Evolutionary conservation across 92 coral and sea anemone genomes (phyloP).

Genomic region (Phymanthus crucifer): DNA sequence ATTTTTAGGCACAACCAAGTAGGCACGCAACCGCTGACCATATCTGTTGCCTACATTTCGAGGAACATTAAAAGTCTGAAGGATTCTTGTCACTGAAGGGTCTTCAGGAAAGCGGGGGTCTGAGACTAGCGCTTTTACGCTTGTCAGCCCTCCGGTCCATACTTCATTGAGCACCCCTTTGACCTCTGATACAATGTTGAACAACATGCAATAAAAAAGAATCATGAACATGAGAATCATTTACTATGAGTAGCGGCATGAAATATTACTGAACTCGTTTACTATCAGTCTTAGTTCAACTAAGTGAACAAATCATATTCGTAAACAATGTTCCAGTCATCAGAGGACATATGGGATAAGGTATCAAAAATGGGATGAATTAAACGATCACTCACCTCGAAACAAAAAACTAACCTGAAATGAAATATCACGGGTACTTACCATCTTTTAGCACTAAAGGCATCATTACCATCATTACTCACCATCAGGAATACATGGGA

Average conservation of each 20-base stretch:
- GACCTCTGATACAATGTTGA: neutral
- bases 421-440: neutral
- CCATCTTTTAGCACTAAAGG: neutral
- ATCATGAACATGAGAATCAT: neutral
- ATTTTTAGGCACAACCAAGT: constrained; percentile 3
- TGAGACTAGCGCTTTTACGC: neutral
- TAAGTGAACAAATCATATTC: no score
- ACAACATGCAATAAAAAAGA: neutral
- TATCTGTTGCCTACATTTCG: constrained; percentile 9
- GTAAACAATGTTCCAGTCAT: no score
- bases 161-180: constrained; percentile 25
- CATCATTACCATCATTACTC: neutral
- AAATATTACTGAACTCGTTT: neutral
- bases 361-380: neutral
- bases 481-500: neutral
- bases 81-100: neutral
- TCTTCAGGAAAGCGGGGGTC: constrained; percentile 26
- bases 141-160: constrained; percentile 9
- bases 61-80: constrained; percentile 22
- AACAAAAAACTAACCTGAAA: no score
- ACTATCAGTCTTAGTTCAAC: no score
- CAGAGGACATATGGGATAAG: no score
- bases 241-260: neutral
- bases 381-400: neutral
- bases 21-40: constrained; percentile 43